Conservation (phyloP, 2,888 invertebrate genomes). For the Syrphus vitripennis region DNA sequence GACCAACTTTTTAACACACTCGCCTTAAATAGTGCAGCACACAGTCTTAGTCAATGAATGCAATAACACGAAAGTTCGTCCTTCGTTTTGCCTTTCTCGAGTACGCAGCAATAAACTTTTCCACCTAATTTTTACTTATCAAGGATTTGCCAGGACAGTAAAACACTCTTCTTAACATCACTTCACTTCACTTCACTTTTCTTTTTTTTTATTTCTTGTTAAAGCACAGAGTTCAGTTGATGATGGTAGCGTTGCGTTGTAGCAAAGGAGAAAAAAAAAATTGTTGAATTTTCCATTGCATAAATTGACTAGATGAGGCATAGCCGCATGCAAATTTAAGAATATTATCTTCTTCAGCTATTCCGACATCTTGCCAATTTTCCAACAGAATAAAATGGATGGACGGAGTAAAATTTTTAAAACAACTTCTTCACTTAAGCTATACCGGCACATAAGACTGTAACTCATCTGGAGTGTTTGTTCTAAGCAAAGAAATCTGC, state of each 20-base stretch:
- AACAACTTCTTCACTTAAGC: constrained; percentile 5
- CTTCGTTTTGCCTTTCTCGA: not conserved
- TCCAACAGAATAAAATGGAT: constrained; percentile 59
- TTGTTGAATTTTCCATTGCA: constrained; percentile 74
- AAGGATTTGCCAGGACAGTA: constrained; percentile 14
- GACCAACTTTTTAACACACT: constrained; percentile 47
- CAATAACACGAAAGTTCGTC: constrained; percentile 36
- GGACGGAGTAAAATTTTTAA: not conserved
- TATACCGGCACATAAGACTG: constrained; percentile 26
- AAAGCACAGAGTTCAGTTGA: not conserved
- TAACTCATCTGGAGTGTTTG: constrained; percentile 56
- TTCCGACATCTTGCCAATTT: constrained; percentile 81
- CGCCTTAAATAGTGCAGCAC: not conserved
- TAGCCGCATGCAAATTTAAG: constrained; percentile 77
- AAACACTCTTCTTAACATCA: constrained; percentile 25
- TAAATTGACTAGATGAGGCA: constrained; percentile 81
- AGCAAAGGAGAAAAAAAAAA: not conserved
- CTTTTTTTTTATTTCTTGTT: not conserved
- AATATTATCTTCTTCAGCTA: constrained; percentile 77
- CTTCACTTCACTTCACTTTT: constrained; percentile 13
- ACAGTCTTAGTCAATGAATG: constrained; percentile 38
- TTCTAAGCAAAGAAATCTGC: constrained; percentile 45
- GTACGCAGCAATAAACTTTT: constrained; percentile 31
- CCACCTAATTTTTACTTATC: constrained; percentile 27
- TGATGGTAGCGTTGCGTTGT: not conserved